A percentile compares a stretch with the other conserved stretches of the same genome.
Conservation (phyloP, 2,113 vertebrate genomes). For the Hemicordylus capensis region DNA sequence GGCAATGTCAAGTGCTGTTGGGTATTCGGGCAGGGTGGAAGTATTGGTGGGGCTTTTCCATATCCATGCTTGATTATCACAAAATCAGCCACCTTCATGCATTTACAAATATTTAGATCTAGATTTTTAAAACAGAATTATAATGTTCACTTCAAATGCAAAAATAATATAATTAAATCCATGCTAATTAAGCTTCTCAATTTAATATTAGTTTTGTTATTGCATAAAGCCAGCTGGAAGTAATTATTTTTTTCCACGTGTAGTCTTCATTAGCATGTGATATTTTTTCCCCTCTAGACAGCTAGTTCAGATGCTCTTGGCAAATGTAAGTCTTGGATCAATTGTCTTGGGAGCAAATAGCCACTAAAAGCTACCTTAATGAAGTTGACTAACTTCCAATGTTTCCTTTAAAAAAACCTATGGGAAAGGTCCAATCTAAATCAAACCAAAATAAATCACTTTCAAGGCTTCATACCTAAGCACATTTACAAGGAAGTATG, state of each 20-base stretch:
- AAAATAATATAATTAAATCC: conserved; percentile 68
- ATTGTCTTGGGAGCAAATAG: conserved; percentile 58
- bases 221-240: conserved; percentile 74
- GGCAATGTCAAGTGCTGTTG: conserved; percentile 72
- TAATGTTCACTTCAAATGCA: conserved; percentile 45
- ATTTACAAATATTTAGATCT: conserved; percentile 39
- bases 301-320: conserved; percentile 61
- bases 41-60: conserved; percentile 70
- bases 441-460: neutral
- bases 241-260: conserved; percentile 69
- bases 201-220: conserved; percentile 76
- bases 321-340: conserved; percentile 55
- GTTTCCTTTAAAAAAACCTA: neutral
- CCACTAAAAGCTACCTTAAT: conserved; percentile 48
- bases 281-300: conserved; percentile 48
- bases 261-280: conserved; percentile 65
- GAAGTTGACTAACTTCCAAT: conserved; percentile 50
- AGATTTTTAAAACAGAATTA: conserved; percentile 44
- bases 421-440: neutral
- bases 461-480: neutral
- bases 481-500: neutral
- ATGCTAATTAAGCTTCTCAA: conserved; percentile 65
- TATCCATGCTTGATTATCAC: conserved; percentile 72
- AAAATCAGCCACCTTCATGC: conserved; percentile 71
- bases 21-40: conserved; percentile 64